phyloP scores from a whole-genome alignment of 2,113 vertebrate species.

The Sceloporus undulatus region DNA sequence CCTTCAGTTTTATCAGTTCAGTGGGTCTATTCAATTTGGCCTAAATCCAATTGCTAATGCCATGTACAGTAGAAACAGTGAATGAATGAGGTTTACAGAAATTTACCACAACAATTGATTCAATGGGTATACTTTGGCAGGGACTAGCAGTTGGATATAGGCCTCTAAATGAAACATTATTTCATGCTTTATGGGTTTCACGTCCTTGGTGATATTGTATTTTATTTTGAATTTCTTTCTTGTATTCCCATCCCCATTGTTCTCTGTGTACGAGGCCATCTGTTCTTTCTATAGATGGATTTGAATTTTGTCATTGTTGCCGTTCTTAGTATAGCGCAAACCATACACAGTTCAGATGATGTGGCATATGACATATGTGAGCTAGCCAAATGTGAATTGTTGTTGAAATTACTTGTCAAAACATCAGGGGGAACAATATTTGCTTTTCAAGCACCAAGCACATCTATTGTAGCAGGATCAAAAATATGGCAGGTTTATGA shows the following conservation, averaged over 20 bases:
- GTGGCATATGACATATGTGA: conserved; percentile 64
- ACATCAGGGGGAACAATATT: conserved; percentile 75
- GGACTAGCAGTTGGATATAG: too few species aligned
- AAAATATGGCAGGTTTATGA: conserved; percentile 60
- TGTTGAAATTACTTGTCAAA: conserved; percentile 78
- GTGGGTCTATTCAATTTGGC: too few species aligned
- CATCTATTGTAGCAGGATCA: conserved; percentile 64
- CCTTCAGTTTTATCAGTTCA: too few species aligned
- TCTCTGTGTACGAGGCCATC: conserved; percentile 71
- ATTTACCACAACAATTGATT: neutral
- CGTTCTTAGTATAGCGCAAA: conserved; percentile 77
- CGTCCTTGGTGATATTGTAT: conserved; percentile 50
- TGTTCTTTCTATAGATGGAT: conserved; percentile 78
- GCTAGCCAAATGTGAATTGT: conserved; percentile 74
- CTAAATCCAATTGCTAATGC: neutral
- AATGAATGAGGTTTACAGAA: neutral
- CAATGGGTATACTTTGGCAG: neutral
- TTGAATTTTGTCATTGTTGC: conserved; percentile 76
- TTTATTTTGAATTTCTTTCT: conserved; percentile 41
- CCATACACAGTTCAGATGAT: conserved; percentile 69
- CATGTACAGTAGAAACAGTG: neutral
- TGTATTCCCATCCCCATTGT: conserved; percentile 66
- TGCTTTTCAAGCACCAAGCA: conserved; percentile 72
- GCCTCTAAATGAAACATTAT: neutral
- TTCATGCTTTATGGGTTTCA: conserved; percentile 14